Conservation (phyloP, 1,140 invertebrate species). For the Telenomus remus region DNA sequence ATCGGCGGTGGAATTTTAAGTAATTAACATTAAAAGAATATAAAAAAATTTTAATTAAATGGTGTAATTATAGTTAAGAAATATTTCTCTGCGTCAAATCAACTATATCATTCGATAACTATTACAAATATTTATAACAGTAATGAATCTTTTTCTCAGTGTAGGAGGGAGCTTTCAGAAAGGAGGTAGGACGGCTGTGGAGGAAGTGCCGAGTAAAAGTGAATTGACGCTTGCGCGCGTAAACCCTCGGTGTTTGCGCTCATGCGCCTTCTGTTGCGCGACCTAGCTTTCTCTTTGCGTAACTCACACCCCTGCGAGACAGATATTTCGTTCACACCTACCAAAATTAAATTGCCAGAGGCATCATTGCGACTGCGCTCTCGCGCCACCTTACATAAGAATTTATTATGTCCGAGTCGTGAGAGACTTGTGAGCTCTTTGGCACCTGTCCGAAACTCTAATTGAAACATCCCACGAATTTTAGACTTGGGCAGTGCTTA, state of each 20-base stretch:
- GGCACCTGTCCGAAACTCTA: constrained; percentile 31
- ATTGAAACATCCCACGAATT: constrained; percentile 31
- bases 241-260: constrained; percentile 33
- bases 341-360: constrained; percentile 69
- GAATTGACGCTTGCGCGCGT: constrained; percentile 62
- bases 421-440: constrained; percentile 28
- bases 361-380: constrained; percentile 63
- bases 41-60: too few species aligned
- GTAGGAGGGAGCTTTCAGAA: constrained; percentile 1
- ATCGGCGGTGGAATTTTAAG: constrained; percentile 3
- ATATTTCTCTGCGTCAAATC: too few species aligned
- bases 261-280: constrained; percentile 59
- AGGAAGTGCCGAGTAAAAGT: constrained; percentile 42
- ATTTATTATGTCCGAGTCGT: constrained; percentile 48
- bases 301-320: constrained; percentile 21
- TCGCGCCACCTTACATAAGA: constrained; percentile 40
- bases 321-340: constrained; percentile 70
- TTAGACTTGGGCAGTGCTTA: neutral
- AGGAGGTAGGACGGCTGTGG: constrained; percentile 4
- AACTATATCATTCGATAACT: too few species aligned
- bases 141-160: too few species aligned
- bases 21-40: too few species aligned
- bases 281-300: constrained; percentile 36
- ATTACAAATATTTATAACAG: too few species aligned
- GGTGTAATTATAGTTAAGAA: too few species aligned